Percentiles rank a stretch among this genome's conserved stretches.
phyloP scores from a whole-genome alignment of 2,113 vertebrate species.

The Oplegnathus fasciatus region DNA sequence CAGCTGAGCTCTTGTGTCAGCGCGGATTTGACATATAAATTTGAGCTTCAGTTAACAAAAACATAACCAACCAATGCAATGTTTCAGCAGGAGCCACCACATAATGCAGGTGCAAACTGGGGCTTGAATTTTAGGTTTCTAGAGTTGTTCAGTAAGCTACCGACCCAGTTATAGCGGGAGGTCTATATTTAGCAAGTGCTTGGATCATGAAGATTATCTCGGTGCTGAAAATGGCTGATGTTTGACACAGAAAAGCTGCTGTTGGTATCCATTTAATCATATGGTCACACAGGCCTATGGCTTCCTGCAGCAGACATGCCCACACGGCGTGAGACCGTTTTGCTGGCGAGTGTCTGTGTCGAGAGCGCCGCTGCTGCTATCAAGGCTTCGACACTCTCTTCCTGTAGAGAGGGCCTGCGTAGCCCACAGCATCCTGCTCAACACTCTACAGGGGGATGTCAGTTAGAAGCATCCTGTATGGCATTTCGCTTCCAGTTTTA shows the following conservation, averaged over 20 bases:
- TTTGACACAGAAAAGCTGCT: slow-evolving; percentile 65
- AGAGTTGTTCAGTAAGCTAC: slow-evolving; percentile 34
- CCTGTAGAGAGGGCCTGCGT: slow-evolving; percentile 40
- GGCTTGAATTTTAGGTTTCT: slow-evolving; percentile 25
- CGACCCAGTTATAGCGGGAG: slow-evolving; percentile 45
- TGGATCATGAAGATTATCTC: slow-evolving; percentile 66
- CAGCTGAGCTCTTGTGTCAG: neutral
- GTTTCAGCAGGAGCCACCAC: neutral
- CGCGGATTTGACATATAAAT: neutral
- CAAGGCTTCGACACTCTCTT: slow-evolving; percentile 48
- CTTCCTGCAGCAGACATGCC: slow-evolving; percentile 50
- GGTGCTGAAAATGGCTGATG: slow-evolving; percentile 54
- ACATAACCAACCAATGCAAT: neutral
- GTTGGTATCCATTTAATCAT: slow-evolving; percentile 57
- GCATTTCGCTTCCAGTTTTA: slow-evolving; percentile 16
- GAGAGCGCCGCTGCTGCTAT: slow-evolving; percentile 32
- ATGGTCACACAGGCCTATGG: slow-evolving; percentile 20
- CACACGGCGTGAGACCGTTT: neutral
- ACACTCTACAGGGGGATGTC: neutral
- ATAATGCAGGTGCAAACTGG: slow-evolving; percentile 28
- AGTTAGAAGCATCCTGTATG: slow-evolving; percentile 22
- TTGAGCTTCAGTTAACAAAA: neutral
- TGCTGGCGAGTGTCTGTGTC: neutral
- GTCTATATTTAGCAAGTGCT: slow-evolving; percentile 71
- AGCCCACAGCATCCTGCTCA: slow-evolving; percentile 51